Evolutionary conservation across 2,797 vertebrate species (phyloP).

Genomic region (Chaunax sp.): DNA sequence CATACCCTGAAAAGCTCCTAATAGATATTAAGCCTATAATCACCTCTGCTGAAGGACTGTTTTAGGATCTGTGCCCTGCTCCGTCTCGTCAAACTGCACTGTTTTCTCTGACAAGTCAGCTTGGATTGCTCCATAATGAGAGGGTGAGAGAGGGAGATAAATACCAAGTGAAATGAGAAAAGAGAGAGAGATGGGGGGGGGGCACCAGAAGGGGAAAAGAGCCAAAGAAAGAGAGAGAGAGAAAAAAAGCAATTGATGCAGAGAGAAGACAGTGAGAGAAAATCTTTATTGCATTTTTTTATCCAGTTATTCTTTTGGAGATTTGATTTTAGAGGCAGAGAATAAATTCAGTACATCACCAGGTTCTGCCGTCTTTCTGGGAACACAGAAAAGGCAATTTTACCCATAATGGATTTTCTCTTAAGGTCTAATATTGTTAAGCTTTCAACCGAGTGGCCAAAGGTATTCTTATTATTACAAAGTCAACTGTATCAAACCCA

Average conservation of each 20-base stretch:
- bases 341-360: conserved; percentile 30
- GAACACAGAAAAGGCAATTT: conserved; percentile 25
- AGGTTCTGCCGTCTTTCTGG: conserved; percentile 13
- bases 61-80: conserved; percentile 6
- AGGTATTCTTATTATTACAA: conserved; percentile 7
- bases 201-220: neutral
- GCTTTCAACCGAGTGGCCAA: conserved; percentile 24
- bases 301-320: conserved; percentile 39
- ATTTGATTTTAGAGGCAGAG: conserved; percentile 46
- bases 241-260: conserved; percentile 27
- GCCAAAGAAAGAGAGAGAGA: conserved; percentile 16
- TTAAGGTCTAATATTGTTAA: conserved; percentile 16
- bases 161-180: neutral
- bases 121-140: conserved; percentile 40
- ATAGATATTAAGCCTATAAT: conserved; percentile 15
- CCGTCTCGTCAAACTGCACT: conserved; percentile 3
- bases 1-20: conserved; percentile 18
- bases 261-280: conserved; percentile 24
- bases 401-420: conserved; percentile 2
- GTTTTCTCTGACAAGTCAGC: conserved; percentile 51
- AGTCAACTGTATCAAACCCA: neutral
- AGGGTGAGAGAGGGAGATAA: conserved; percentile 14
- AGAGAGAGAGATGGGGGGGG: neutral
- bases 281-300: conserved; percentile 56
- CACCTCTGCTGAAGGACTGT: neutral